phyloP scores from a whole-genome alignment of 2,888 invertebrate genomes.

The Morpho helenor region DNA sequence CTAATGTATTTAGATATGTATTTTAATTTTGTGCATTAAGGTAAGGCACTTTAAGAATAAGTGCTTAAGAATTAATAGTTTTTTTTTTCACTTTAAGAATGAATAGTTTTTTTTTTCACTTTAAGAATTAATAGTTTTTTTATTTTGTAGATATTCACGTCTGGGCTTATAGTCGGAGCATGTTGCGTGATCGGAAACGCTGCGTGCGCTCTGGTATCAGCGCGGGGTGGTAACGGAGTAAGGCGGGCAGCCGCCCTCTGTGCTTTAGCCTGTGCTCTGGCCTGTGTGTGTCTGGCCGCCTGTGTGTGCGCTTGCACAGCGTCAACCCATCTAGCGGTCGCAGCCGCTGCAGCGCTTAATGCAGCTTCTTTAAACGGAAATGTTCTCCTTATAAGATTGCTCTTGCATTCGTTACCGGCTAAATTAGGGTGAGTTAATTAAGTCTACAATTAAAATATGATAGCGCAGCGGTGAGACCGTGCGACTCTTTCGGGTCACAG shows the following conservation, averaged over 20 bases:
- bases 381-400: constrained; percentile 57
- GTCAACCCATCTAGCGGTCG: constrained; percentile 52
- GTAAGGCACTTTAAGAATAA: no score
- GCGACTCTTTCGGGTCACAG: no score
- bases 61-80: no score
- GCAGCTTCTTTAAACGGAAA: constrained; percentile 70
- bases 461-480: no score
- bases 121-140: no score
- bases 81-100: no score
- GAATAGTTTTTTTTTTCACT: no score
- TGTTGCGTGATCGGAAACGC: constrained; percentile 65
- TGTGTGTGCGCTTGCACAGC: constrained; percentile 56
- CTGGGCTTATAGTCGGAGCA: constrained; percentile 65
- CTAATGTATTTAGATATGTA: no score
- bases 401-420: constrained; percentile 62
- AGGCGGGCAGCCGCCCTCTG: constrained; percentile 58
- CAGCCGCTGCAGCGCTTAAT: constrained; percentile 61
- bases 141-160: constrained; percentile 56
- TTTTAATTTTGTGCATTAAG: no score
- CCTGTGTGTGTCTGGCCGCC: constrained; percentile 56
- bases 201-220: constrained; percentile 53
- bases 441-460: no score
- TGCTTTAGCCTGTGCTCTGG: constrained; percentile 56
- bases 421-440: constrained; percentile 50
- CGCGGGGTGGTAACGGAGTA: constrained; percentile 59